Base-by-base conservation (phyloP, 2,797 vertebrate genomes). In the Lagocephalus sceleratus region DNA sequence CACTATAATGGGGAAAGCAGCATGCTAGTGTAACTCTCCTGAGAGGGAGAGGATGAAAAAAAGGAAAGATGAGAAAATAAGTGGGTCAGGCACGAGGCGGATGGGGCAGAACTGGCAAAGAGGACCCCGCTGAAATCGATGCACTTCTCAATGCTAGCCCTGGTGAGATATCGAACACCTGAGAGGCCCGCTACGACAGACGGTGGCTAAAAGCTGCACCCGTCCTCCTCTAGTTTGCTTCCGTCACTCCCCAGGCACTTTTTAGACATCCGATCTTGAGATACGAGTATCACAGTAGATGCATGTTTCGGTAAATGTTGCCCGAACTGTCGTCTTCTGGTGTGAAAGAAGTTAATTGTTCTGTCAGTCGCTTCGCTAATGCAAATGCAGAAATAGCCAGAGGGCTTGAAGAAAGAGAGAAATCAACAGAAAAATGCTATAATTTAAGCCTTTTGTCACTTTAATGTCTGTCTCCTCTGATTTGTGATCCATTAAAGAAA, bases 11-110 rank as follows among this genome's bases (percentile, higher is more conserved):
- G 86, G 77, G 71, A 87, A 89, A 85, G 81, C 85, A 82, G 75
- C 61, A 75, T 80, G 84, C 85, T 87, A 84, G 79, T 80, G 81
- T 85, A 89, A 87, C 76, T 86, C 90, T 89, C 89, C 70, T 65
- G 88, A 90, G 91, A 40, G 32, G 40, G 17, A 19, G n/a, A 19
- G 17, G 40, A 19, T 9, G 42, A 44, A 44, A 85, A 88, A 78
- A 76, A 74, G 81, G 89, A 90, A 92, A 90, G 88, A 92, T 89
- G 90, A 92, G 90, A 90, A 90, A 90, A 92, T 92, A 91, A 92
- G 91, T 92, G 91, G 90, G 90, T 91, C 90, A 91, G 87, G 87
- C 81, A 71, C 73, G 40, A 84, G 82, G 85, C 75, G 50, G 84
- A 81, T 90, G 88, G 88, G 87, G 80, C 72, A 87, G 73, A 60